Evolutionary conservation across 2,113 vertebrate genomes (phyloP).

Genomic region (Hippocampus mohnikei): DNA sequence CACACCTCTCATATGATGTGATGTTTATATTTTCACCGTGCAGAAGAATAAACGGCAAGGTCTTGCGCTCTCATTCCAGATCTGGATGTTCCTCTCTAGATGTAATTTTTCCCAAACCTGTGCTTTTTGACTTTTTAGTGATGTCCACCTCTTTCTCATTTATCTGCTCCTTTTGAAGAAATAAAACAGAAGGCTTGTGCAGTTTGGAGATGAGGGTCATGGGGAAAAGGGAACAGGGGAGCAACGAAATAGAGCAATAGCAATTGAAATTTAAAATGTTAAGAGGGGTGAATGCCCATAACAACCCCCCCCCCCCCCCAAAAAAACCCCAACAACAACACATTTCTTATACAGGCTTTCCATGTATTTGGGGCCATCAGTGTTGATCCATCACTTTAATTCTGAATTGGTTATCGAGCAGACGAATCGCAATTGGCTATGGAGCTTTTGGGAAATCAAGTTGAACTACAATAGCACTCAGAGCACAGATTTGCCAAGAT

Average conservation of each 20-base stretch:
- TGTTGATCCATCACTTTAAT: slow-evolving; percentile 9
- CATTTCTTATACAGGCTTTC: background rate
- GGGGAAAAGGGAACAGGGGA: background rate
- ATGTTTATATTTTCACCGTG: background rate
- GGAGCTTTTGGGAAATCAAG: slow-evolving; percentile 4
- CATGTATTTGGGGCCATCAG: slow-evolving; percentile 1
- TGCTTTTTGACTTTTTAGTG: background rate
- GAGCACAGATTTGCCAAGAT: background rate
- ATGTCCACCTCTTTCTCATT: background rate
- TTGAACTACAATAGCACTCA: background rate
- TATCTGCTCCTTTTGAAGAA: background rate
- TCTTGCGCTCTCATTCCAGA: background rate
- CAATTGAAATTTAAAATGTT: background rate
- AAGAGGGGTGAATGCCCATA: background rate
- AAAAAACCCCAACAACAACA: background rate
- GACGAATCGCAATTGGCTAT: background rate
- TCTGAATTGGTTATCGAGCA: background rate
- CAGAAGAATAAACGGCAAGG: too few relatives aligned
- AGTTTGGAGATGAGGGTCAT: background rate
- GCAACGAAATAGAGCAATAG: background rate
- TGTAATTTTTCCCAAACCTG: background rate
- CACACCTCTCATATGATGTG: background rate
- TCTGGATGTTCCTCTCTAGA: background rate
- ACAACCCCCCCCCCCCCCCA: too few relatives aligned
- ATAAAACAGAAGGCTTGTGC: background rate